Base-by-base conservation (phyloP, 2,797 vertebrate species). In the Smutsia temminckii region DNA sequence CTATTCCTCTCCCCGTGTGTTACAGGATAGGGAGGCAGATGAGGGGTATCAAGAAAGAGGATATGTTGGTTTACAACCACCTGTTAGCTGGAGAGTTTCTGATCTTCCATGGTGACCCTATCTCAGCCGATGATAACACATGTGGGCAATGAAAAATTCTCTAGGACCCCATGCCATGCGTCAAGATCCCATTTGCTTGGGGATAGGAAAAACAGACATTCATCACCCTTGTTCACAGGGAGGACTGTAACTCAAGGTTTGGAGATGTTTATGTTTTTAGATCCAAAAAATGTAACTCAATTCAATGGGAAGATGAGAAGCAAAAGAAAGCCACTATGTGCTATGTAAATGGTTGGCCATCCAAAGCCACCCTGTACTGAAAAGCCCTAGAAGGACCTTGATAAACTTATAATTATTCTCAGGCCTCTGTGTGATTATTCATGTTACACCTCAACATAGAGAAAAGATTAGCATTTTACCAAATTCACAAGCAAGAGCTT, bases 341-440 rank as follows among this genome's bases (percentile, higher is more conserved):
- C 75, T 72, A 8, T 59, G 55, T 89, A 88, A 88, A 94, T 40
- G 64, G 29, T 64, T 69, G 34, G 29, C 59, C 9, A 32, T 80
- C 37, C 66, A 59, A 71, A 85, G 74, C 55, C 61, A 53, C 27
- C 11, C 64, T 74, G 49, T 63, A 42, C 57, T 53, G 89, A 78
- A 72, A 77, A 84, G 66, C 57, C 32, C 77, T 55, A 55, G 57
- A 91, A 91, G 46, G 55, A 80, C 68, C 51, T 91, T 81, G 59
- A 88, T 95, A 93, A 93, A 96, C 55, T 42, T 72, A 13, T 32
- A 40, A 68, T 90, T 81, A 86, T 55, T 51, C 77, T 80, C 59
- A 90, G 32, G 66, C 46, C 42, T 96, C 81, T 75, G 83, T 80
- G 93, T 96, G 71, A 21, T 93, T 89, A 81, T 89, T 95, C 78